Evolutionary conservation across 2,113 vertebrate species (phyloP).

Genomic region (Myotis davidii): DNA sequence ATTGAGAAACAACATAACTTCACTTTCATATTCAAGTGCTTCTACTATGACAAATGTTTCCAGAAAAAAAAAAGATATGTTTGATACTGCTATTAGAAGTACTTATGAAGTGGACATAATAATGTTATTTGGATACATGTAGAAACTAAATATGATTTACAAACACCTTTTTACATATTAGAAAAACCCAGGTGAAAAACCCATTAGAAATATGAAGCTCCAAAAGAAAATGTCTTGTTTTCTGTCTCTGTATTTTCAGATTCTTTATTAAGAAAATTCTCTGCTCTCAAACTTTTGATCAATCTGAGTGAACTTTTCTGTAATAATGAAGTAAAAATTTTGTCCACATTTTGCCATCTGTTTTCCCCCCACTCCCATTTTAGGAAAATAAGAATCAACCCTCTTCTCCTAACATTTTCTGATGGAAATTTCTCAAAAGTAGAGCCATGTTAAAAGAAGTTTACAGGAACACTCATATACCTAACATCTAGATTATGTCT

Average conservation of each 20-base stretch:
- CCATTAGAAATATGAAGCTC: background rate
- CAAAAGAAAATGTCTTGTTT: background rate
- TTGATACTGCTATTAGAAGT: background rate
- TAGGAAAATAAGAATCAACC: background rate
- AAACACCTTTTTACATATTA: background rate
- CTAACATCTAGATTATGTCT: background rate
- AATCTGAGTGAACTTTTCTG: background rate
- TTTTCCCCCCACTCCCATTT: background rate
- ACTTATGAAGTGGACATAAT: background rate
- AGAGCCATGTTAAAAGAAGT: slow-evolving; percentile 10
- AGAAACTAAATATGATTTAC: background rate
- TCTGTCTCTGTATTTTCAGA: background rate
- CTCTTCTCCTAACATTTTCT: background rate
- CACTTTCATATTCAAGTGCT: background rate
- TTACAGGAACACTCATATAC: background rate
- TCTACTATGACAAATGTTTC: background rate
- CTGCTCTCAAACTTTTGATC: background rate
- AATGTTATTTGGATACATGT: background rate
- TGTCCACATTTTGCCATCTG: background rate
- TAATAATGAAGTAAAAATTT: background rate
- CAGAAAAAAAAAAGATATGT: background rate
- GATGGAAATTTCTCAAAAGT: slow-evolving; percentile 15
- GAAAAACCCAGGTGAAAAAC: background rate
- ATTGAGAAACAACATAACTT: background rate
- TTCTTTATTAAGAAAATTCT: background rate